Conservation (phyloP, 1,140 invertebrate genomes). For the Brachionus rubens region DNA sequence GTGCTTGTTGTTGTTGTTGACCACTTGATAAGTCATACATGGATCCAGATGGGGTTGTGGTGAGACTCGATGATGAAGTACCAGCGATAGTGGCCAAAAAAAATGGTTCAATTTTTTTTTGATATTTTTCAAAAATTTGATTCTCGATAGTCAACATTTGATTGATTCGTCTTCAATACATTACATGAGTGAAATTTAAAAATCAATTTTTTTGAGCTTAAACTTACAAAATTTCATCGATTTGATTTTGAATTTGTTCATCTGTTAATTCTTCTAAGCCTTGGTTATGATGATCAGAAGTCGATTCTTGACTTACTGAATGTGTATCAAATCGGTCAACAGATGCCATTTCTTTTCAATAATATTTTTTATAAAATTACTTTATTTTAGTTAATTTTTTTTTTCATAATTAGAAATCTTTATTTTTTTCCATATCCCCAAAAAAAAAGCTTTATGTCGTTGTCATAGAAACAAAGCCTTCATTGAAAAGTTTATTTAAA, state of each 20-base stretch:
- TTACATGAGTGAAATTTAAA: background rate
- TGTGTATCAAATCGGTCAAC: slow-evolving; percentile 41
- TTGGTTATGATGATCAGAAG: slow-evolving; percentile 42
- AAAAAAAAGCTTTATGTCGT: slow-evolving; percentile 18
- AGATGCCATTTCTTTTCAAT: background rate
- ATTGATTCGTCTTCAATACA: slow-evolving; percentile 54
- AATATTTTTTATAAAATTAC: background rate
- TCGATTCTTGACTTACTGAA: slow-evolving; percentile 45
- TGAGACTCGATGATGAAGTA: slow-evolving; percentile 1
- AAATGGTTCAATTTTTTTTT: slow-evolving; percentile 57
- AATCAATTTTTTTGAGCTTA: background rate
- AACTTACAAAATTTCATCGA: slow-evolving; percentile 56
- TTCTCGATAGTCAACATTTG: slow-evolving; percentile 57
- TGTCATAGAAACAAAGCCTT: background rate
- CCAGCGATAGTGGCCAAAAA: slow-evolving; percentile 46
- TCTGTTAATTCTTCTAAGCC: slow-evolving; percentile 52
- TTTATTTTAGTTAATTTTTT: background rate
- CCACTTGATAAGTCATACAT: slow-evolving; percentile 48
- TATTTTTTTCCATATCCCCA: background rate
- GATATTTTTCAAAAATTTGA: slow-evolving; percentile 60
- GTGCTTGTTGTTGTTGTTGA: background rate
- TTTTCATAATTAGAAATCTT: background rate
- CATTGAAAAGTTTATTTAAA: background rate
- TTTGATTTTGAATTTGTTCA: slow-evolving; percentile 55
- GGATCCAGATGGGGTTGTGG: slow-evolving; percentile 49